Percentiles rank a stretch among this genome's conserved stretches.
These are phyloP conservation scores for Parnassius glacialis DNA, from an alignment of 2,888 invertebrate genomes.

Conservation along the genomic window DNA sequence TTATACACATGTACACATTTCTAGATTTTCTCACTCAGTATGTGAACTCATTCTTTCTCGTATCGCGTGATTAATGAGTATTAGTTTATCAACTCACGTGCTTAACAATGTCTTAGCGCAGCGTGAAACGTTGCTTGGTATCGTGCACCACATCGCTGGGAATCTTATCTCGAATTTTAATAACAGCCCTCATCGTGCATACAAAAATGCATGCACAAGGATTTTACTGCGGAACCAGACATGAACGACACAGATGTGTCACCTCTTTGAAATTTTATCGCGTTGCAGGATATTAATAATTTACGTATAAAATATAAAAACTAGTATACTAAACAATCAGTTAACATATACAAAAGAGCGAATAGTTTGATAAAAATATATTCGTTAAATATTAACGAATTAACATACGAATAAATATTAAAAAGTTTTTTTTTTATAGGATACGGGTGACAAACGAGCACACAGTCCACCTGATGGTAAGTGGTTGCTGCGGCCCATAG, in stretches of 20 bases:
- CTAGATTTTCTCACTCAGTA: constrained; percentile 16
- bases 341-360: no score
- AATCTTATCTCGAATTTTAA: constrained; percentile 67
- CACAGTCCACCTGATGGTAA: no score
- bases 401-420: no score
- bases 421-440: no score
- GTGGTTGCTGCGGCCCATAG: no score
- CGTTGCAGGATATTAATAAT: neutral
- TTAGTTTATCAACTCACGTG: constrained; percentile 30
- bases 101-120: constrained; percentile 42
- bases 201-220: constrained; percentile 59
- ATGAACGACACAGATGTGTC: constrained; percentile 37
- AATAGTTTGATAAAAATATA: no score
- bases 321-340: no score
- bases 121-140: constrained; percentile 46
- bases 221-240: constrained; percentile 42
- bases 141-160: constrained; percentile 55
- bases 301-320: no score
- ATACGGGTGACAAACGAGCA: no score
- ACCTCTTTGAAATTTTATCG: constrained; percentile 33
- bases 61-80: constrained; percentile 27
- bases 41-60: constrained; percentile 18
- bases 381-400: no score
- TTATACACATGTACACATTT: neutral
- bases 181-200: constrained; percentile 50